Conservation (phyloP, 2,888 invertebrate species). For the Epinotia nisella region DNA sequence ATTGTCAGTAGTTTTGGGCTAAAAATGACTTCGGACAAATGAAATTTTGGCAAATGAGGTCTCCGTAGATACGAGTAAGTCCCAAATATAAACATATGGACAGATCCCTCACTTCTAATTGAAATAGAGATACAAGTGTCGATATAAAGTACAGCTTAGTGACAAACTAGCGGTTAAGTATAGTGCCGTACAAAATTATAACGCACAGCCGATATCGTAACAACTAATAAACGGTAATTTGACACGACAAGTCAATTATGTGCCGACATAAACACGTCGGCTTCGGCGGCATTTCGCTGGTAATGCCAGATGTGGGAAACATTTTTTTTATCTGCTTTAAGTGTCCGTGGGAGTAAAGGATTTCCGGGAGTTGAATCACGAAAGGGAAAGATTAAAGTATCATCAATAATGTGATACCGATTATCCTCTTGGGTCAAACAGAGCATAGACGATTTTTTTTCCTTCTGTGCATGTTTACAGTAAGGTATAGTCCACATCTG, state of each 20-base stretch:
- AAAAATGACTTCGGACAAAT: no score
- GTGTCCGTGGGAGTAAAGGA: conserved; percentile 28
- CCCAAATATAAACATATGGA: background rate
- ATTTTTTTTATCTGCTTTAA: conserved; percentile 51
- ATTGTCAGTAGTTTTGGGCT: no score
- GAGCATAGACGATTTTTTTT: no score
- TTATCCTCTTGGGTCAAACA: background rate
- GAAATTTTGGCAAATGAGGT: no score
- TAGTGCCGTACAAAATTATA: conserved; percentile 71
- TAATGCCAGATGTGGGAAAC: conserved; percentile 68
- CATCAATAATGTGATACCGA: background rate
- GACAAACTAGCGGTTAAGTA: conserved; percentile 71
- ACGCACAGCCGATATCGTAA: conserved; percentile 74
- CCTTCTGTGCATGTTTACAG: no score
- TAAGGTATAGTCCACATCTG: no score
- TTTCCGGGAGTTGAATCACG: conserved; percentile 18
- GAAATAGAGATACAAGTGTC: conserved; percentile 42
- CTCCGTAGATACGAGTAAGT: background rate
- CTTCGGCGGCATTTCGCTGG: conserved; percentile 69
- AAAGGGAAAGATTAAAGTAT: background rate
- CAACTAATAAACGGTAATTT: conserved; percentile 81
- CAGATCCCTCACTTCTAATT: background rate
- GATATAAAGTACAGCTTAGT: conserved; percentile 53
- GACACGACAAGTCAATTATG: conserved; percentile 83
- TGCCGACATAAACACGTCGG: conserved; percentile 73